Evolutionary conservation across 1,140 invertebrate genomes (phyloP), one percentile per base, ranked within the genome.

Genomic region (Manduca sexta): DNA sequence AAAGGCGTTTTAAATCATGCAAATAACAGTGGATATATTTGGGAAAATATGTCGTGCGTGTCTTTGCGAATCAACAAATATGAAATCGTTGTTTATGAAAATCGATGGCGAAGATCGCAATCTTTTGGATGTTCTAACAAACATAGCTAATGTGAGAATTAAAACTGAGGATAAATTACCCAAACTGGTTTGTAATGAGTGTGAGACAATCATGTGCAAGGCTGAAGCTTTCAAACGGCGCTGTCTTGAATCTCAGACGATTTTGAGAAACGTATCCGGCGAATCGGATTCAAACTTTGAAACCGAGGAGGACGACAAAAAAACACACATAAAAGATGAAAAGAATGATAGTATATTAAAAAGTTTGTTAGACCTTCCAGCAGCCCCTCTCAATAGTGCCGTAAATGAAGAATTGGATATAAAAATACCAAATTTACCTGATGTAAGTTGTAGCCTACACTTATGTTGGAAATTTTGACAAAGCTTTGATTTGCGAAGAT

Each of bases 201-300:
- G 78, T 49, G 63, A 63, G 17, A 17, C 17, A 13, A 52, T 67
- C 15, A 54, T 79, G 52, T 60, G 49, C 33, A 73, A 72, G 39
- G 64, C 68, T 26, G 66, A 73, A 29, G 59, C 64, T n/a, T 80
- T 82, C 34, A 82, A 72, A 56, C 61, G 66, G 2, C 64, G 61
- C 1, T 80, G 73, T 43, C 43, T 69, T 12, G 60, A 76, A 10
- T 68, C 71, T 0, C 67, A 82, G 31, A 58, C 51, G 3, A 47
- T 68, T 51, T 65, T 79, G 54, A 63, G 56, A 29, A 62, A 67
- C 30, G 37, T 55, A 13, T 65, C 26, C 42, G 12, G 42, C 2
- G 54, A 56, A 26, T 10, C 33, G 1, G 40, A 62, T 37, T 37
- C 31, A 14, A 26, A 38, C 7, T 26, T 37, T 14, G 56, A 52